Evolutionary conservation across 2,888 invertebrate species (phyloP).

Genomic region (Chromoteleia sp.): DNA sequence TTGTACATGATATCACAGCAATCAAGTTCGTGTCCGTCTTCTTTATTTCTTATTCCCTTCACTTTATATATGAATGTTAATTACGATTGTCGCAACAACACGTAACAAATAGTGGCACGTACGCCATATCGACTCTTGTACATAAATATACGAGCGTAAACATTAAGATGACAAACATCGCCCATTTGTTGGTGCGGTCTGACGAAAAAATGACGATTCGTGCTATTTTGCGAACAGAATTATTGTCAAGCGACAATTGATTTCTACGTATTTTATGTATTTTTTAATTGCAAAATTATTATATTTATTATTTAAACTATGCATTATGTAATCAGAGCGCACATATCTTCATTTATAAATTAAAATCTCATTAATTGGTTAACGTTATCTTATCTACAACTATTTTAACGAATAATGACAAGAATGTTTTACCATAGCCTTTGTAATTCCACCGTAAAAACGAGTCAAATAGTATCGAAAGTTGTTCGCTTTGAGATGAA

Average conservation of each 20-base stretch:
- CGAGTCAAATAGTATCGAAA: slow-evolving; percentile 42
- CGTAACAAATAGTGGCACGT: slow-evolving; percentile 64
- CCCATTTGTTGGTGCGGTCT: slow-evolving; percentile 66
- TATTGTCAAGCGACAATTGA: background rate
- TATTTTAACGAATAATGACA: too few relatives aligned
- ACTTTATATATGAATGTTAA: slow-evolving; percentile 58
- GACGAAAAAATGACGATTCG: slow-evolving; percentile 67
- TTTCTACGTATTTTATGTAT: slow-evolving; percentile 59
- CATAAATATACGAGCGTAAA: slow-evolving; percentile 71
- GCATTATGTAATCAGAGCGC: background rate
- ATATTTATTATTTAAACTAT: slow-evolving; percentile 3
- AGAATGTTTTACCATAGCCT: background rate
- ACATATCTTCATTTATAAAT: background rate
- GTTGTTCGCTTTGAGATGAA: slow-evolving; percentile 53
- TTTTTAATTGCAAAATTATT: slow-evolving; percentile 49
- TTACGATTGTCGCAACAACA: slow-evolving; percentile 56
- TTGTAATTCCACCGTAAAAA: slow-evolving; percentile 4
- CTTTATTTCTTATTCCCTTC: slow-evolving; percentile 60
- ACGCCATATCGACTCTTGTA: slow-evolving; percentile 74
- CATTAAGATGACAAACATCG: slow-evolving; percentile 67
- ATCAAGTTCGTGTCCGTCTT: slow-evolving; percentile 56
- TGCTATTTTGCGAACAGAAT: slow-evolving; percentile 57
- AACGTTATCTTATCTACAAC: too few relatives aligned
- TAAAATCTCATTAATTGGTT: too few relatives aligned
- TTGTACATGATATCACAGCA: slow-evolving; percentile 44